Base-by-base conservation (phyloP, 2,113 vertebrate species). In the Amphiprion percula region DNA sequence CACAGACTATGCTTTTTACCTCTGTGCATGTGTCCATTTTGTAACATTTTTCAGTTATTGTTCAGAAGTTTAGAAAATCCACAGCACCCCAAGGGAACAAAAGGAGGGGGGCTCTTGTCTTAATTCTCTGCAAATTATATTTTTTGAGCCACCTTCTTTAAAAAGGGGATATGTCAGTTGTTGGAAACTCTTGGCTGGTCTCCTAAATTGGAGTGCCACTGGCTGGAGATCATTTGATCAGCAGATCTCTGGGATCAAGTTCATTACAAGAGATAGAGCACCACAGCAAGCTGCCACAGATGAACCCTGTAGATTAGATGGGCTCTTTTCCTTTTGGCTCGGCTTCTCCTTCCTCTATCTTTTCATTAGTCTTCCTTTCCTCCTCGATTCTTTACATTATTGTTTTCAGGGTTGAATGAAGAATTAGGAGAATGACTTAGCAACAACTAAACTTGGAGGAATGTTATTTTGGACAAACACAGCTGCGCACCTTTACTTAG, bases 241-340 rank as follows among this genome's bases (percentile, higher is more conserved):
- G 70, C 63, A 74, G 47, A 88, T 87, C 80, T 87, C 62, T 79
- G 82, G 59, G 84, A 81, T 90, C 84, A 88, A 67, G 68, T 85
- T 90, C 84, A 88, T 87, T 85, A 88, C 41, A 71, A 75, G 74
- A 88, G 80, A 82, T 66, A 77, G 65, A 85, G 74, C 72, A 33
- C 49, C 65, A 17, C 19, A 9, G 82, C 59, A 65, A 62, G 6
- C 23, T 12, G 66, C 80, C 78, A 52, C 74, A 84, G 86, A 88
- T 75, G 61, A 87, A 80, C 56, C 61, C 50, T 74, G 19, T 0
- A 72, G 84, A 90, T 90, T 74, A 80, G 60, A 83, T 28, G 6
- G 30, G 67, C 28, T 61, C 64, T 60, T 53, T 68, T 55, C 54
- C 44, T 24, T 37, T 61, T 75, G 54, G 15, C 59, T 74, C 54